Evolutionary conservation across 2,797 vertebrate genomes (phyloP).

Genomic region (Eidolon dupreanum): DNA sequence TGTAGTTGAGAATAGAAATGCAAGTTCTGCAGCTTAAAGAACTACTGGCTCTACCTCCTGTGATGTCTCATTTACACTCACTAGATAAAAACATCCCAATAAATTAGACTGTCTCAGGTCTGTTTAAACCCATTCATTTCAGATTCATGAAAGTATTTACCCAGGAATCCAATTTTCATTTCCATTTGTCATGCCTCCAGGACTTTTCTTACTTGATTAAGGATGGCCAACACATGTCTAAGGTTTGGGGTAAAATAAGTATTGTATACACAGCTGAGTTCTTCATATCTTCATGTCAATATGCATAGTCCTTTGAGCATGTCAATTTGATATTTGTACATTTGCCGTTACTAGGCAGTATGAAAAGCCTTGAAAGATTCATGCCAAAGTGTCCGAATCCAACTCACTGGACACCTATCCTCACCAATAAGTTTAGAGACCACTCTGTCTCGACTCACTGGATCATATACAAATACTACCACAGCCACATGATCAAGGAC

Average conservation of each 20-base stretch:
- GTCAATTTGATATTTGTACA: neutral
- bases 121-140: constrained; percentile 52
- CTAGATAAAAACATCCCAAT: constrained; percentile 56
- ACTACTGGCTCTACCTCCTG: neutral
- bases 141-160: constrained; percentile 66
- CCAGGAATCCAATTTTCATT: constrained; percentile 59
- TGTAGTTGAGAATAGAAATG: constrained; percentile 42
- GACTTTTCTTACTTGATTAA: neutral
- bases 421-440: neutral
- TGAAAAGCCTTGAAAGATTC: neutral
- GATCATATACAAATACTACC: neutral
- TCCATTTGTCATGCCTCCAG: neutral
- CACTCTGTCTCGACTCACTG: neutral
- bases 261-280: neutral
- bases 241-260: neutral
- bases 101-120: neutral
- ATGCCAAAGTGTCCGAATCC: neutral
- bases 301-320: neutral
- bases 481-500: neutral
- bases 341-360: neutral
- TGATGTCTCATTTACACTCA: constrained; percentile 51
- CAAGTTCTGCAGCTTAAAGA: constrained; percentile 43
- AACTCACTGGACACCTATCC: neutral
- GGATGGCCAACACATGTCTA: neutral
- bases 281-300: neutral